These are phyloP conservation scores for Erebia palarica DNA, from an alignment of 2,888 invertebrate genomes.

Conservation along the genomic window DNA sequence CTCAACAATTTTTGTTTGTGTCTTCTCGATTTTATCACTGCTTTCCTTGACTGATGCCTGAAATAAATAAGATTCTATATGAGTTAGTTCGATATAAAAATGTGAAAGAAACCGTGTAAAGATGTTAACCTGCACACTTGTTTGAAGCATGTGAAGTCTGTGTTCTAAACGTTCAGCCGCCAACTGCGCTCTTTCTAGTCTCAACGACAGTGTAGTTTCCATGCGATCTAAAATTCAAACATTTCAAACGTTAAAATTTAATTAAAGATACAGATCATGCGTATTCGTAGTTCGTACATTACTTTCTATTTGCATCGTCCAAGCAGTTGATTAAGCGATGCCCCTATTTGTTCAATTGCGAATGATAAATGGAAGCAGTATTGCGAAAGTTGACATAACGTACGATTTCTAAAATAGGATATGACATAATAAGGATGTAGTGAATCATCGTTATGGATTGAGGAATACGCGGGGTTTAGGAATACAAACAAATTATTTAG, in stretches of 20 bases:
- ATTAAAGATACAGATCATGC: slow-evolving; percentile 35
- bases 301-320: slow-evolving; percentile 54
- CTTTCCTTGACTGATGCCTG: slow-evolving; percentile 74
- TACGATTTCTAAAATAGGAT: slow-evolving; percentile 70
- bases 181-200: slow-evolving; percentile 75
- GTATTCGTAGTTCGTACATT: slow-evolving; percentile 27
- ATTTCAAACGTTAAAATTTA: slow-evolving; percentile 35
- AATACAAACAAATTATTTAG: slow-evolving; percentile 43
- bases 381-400: slow-evolving; percentile 68
- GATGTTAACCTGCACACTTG: slow-evolving; percentile 64
- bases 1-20: slow-evolving; percentile 65
- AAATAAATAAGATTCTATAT: slow-evolving; percentile 44
- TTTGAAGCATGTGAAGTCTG: slow-evolving; percentile 73
- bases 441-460: slow-evolving; percentile 50
- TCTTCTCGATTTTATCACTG: slow-evolving; percentile 67
- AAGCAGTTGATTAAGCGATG: slow-evolving; percentile 66
- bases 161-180: slow-evolving; percentile 77
- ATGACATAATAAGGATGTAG: slow-evolving; percentile 65
- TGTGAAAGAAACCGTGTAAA: not conserved
- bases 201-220: slow-evolving; percentile 71
- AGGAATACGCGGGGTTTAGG: slow-evolving; percentile 42
- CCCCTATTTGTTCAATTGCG: slow-evolving; percentile 69
- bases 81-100: not conserved
- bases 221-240: slow-evolving; percentile 65
- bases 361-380: slow-evolving; percentile 53